Evolutionary conservation across 2,888 invertebrate species (phyloP), one percentile per base, ranked within the genome.

Genomic region (Gerris lacustris): DNA sequence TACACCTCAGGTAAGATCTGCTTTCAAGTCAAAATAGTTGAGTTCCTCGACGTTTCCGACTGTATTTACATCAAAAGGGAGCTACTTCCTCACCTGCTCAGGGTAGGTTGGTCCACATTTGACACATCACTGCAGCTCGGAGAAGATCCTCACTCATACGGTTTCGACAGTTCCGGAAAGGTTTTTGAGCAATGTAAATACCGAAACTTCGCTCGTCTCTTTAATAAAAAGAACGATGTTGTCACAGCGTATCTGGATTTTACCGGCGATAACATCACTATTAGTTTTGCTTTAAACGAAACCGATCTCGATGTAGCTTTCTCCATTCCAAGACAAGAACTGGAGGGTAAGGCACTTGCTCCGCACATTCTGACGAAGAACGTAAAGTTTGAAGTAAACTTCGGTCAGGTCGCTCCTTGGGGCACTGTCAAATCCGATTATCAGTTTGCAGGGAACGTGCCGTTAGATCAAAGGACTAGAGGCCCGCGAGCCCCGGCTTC

Each of bases 351-450:
- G 73, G 86, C 90, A 0, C 81, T 97, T 11, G 97, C 89, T 81
- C 97, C 98, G 0, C 98, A 98, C 79, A 80, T 98, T 69, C 82
- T 95, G 43, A 90, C 92, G 67, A 94, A 96, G 82, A 98, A 98
- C 80, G 88, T 88, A 74, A 88, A 88, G 76, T 94, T 94, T 79
- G 87, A 87, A 76, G 87, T 92, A 73, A 96, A 97, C 82, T 90
- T 96, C 79, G 95, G 95, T 2, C 79, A 81, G 71, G 84, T 85
- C 75, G 85, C 87, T 63, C 80, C 83, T 0, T 84, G 82, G 81
- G 81, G 81, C 74, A 78, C 80, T 6, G 45, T 72, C 69, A 75
- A 82, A 73, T 84, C 85, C 63, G 88, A 84, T 6, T 89, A 82
- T 79, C 78, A 79, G 44, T 83, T 86, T 72, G 81, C 86, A 67